These are phyloP conservation scores for Laterallus jamaicensis DNA, from an alignment of 2,113 vertebrate species.

Conservation along the genomic window DNA sequence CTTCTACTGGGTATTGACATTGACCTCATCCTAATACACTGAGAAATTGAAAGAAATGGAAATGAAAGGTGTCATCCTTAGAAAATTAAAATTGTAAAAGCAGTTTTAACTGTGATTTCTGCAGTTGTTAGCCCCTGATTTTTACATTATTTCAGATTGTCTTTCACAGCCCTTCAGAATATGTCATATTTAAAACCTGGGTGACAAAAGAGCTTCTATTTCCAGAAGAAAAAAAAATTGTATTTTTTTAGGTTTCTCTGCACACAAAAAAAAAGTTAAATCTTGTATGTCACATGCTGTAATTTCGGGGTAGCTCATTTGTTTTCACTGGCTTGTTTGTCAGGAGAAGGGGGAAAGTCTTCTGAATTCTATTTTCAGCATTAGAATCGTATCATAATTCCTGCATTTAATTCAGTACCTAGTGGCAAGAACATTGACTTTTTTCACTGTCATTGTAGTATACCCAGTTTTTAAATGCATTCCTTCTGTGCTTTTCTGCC, in stretches of 20 bases:
- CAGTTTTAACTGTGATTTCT: not conserved
- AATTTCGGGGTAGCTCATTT: slow-evolving; percentile 3
- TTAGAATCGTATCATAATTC: not conserved
- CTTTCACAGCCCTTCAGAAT: slow-evolving; percentile 40
- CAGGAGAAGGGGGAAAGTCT: not conserved
- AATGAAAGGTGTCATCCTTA: not conserved
- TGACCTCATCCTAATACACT: not conserved
- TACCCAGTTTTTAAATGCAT: not conserved
- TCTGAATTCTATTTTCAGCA: not conserved
- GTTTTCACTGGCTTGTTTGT: not conserved
- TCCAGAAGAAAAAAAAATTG: not conserved
- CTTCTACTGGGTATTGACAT: not conserved
- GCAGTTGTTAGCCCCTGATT: not conserved
- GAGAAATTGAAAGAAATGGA: not conserved
- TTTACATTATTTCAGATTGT: slow-evolving; percentile 29
- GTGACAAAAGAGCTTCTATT: slow-evolving; percentile 30
- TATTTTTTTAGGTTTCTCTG: not conserved
- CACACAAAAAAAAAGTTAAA: slow-evolving; percentile 3
- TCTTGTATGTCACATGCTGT: not conserved
- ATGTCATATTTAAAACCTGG: not conserved
- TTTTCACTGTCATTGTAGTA: not conserved
- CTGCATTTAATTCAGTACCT: slow-evolving; percentile 11
- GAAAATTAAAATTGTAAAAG: not conserved
- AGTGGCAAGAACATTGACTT: not conserved
- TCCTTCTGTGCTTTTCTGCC: not conserved